Percentiles rank a stretch among this genome's conserved stretches.
Evolutionary conservation across 2,888 invertebrate genomes (phyloP).

Genomic region (Trissoscelio sp.): DNA sequence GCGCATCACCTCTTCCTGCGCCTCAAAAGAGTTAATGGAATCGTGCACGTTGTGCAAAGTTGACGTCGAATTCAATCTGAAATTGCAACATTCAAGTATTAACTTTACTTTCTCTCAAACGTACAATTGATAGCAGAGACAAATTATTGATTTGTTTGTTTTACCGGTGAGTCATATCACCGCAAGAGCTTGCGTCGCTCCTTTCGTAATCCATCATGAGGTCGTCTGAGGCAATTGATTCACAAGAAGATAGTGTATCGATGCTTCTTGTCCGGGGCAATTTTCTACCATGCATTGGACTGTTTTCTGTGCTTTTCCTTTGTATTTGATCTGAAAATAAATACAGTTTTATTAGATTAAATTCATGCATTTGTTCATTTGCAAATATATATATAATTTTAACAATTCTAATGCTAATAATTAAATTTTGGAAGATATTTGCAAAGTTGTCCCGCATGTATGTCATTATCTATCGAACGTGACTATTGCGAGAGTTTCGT

Average conservation of each 20-base stretch:
- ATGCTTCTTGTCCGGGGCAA: conserved; percentile 88
- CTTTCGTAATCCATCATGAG: conserved; percentile 94
- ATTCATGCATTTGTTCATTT: too few relatives aligned
- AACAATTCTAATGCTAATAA: too few relatives aligned
- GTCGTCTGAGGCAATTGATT: conserved; percentile 94
- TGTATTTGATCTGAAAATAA: conserved; percentile 73
- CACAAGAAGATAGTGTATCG: conserved; percentile 92
- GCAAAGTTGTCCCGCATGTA: not conserved
- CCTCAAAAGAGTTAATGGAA: conserved; percentile 83
- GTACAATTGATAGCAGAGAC: not conserved
- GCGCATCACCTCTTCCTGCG: conserved; percentile 84
- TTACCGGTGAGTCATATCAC: conserved; percentile 85
- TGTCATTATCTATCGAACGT: not conserved
- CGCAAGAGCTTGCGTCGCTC: conserved; percentile 86
- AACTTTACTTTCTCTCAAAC: not conserved
- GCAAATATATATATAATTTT: too few relatives aligned
- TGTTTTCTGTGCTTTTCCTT: conserved; percentile 78
- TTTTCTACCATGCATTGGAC: conserved; percentile 80
- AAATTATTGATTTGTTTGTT: conserved; percentile 43
- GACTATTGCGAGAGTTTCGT: conserved; percentile 18
- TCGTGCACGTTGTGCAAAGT: conserved; percentile 85
- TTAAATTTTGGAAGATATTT: not conserved
- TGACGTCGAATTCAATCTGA: conserved; percentile 78
- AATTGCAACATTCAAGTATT: conserved; percentile 45
- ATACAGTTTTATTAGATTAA: not conserved